Evolutionary conservation across 2,113 vertebrate genomes (phyloP).

Genomic region (Glaucomys volans): DNA sequence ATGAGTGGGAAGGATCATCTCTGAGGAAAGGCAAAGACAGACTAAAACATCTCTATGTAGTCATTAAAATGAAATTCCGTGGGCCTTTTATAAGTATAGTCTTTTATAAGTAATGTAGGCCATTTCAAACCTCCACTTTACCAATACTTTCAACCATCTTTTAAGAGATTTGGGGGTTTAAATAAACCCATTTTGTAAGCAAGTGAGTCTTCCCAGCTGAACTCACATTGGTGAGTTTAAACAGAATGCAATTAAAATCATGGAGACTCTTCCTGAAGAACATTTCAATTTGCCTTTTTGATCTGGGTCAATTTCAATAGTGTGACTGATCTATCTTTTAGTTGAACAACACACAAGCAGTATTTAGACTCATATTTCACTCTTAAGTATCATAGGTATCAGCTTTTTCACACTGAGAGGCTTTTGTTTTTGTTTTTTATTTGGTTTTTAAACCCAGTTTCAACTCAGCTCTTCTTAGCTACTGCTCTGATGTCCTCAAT

Average conservation of each 20-base stretch:
- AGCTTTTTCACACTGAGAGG: slow-evolving; percentile 9
- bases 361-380: slow-evolving; percentile 60
- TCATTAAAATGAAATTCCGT: not conserved
- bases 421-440: slow-evolving; percentile 14
- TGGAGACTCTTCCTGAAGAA: slow-evolving; percentile 18
- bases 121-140: not conserved
- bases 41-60: not conserved
- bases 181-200: not conserved
- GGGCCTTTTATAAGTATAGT: not conserved
- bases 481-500: slow-evolving; percentile 47
- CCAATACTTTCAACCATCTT: not conserved
- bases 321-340: not conserved
- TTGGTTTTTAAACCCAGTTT: slow-evolving; percentile 54
- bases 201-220: not conserved
- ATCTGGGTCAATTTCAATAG: not conserved
- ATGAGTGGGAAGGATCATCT: slow-evolving; percentile 1
- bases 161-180: slow-evolving; percentile 37
- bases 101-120: not conserved
- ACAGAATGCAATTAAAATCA: slow-evolving; percentile 39
- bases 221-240: not conserved
- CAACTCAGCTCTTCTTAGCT: slow-evolving; percentile 40
- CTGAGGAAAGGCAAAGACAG: not conserved
- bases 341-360: slow-evolving; percentile 60
- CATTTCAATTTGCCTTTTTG: not conserved
- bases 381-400: slow-evolving; percentile 29